These are phyloP conservation scores for Acrocephalus scirpaceus DNA, from an alignment of 2,797 vertebrate genomes.

Conservation along the genomic window DNA sequence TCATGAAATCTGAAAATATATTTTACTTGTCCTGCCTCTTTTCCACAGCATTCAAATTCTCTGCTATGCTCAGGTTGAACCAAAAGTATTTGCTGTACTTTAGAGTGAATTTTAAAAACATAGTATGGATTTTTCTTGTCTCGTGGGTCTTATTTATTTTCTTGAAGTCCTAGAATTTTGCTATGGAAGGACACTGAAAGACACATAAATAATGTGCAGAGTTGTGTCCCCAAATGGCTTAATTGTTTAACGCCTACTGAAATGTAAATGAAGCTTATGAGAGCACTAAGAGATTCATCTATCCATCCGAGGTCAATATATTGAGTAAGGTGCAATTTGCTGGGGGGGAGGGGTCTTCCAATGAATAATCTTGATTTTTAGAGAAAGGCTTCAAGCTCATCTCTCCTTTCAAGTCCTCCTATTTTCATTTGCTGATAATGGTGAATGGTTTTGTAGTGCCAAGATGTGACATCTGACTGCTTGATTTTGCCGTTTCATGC, in stretches of 20 bases:
- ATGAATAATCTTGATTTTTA: conserved; percentile 5
- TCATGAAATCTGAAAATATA: background rate
- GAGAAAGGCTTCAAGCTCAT: background rate
- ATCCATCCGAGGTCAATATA: conserved; percentile 20
- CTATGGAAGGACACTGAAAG: background rate
- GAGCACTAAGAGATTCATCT: background rate
- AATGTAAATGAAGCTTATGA: conserved; percentile 39
- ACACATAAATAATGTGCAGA: background rate
- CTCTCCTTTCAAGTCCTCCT: background rate
- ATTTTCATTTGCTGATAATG: conserved; percentile 30
- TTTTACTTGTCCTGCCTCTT: background rate
- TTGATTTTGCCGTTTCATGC: background rate
- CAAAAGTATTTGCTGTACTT: background rate
- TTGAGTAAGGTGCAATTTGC: background rate
- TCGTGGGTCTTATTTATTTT: background rate
- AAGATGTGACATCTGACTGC: background rate
- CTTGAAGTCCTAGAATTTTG: background rate
- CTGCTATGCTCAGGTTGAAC: background rate
- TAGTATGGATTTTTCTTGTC: background rate
- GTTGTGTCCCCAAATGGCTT: background rate
- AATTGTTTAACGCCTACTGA: conserved; percentile 21
- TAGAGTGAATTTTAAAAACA: background rate
- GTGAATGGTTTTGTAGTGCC: background rate
- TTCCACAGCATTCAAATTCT: background rate
- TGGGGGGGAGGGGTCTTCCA: background rate